Evolutionary conservation across 1,140 invertebrate genomes (phyloP), one percentile per base, ranked within the genome.

Genomic region (Anthonomus grandis): DNA sequence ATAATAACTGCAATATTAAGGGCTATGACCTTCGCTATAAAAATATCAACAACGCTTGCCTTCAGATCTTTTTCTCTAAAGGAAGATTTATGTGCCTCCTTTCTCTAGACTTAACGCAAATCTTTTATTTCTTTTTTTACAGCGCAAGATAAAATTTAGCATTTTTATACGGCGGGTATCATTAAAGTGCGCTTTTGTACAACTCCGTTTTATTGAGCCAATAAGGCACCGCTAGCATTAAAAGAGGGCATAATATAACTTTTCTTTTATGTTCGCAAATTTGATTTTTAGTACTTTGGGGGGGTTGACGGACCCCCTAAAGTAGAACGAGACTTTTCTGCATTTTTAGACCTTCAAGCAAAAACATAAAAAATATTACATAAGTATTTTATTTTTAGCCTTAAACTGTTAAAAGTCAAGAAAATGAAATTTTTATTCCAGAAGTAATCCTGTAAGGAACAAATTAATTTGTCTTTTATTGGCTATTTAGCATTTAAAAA

Each of bases 121-220:
- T 57, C 42, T 57, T 57, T 57, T 57, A 57, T 49, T 57, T 37
- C 24, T 48, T 44, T 56, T 47, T 57, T 57, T 57, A 57, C 21
- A 44, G 42, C 13, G 25, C 48, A n/a, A 59, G 49, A 59, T 59
- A 59, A 59, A 59, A 59, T 59, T 59, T 59, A 46, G 49, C 41
- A 52, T 59, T 59, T 53, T 57, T 59, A 39, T 57, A 53, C 50
- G 12, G 45, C 24, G 50, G 34, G n/a, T 41, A 34, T 52, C 57
- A 59, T 59, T 59, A 59, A 59, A 59, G 39, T 53, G 15, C 49
- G 42, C 42, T 59, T 59, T 59, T 59, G 57, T 53, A 49, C 31
- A 53, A 48, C 36, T 59, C 44, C 23, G 41, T 53, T 59, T 59
- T 59, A 59, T 59, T 48, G 31, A 39, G 31, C 41, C 48, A 59